These are phyloP conservation scores for Mormyrus hasselquistii DNA, from an alignment of 2,797 vertebrate genomes.

Conservation along the genomic window DNA sequence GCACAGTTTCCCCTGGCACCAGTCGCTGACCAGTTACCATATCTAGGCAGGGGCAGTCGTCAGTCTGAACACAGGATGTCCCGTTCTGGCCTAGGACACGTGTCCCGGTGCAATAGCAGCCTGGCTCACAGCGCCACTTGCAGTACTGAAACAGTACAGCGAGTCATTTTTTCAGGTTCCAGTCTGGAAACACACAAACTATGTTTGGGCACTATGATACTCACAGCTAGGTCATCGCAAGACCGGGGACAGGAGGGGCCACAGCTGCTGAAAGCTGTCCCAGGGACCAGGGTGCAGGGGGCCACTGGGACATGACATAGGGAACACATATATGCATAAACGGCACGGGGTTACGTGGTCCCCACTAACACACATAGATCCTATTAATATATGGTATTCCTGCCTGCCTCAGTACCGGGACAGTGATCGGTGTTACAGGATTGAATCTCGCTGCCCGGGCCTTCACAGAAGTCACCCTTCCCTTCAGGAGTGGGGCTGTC, in stretches of 20 bases:
- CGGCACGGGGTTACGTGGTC: background rate
- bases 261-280: slow-evolving; percentile 69
- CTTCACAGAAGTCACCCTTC: slow-evolving; percentile 76
- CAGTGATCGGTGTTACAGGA: slow-evolving; percentile 66
- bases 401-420: slow-evolving; percentile 55
- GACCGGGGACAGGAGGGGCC: slow-evolving; percentile 78
- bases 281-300: slow-evolving; percentile 63
- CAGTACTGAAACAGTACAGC: slow-evolving; percentile 57
- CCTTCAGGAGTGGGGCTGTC: slow-evolving; percentile 64
- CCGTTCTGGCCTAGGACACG: slow-evolving; percentile 65
- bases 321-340: background rate
- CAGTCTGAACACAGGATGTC: slow-evolving; percentile 57
- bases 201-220: slow-evolving; percentile 30
- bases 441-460: slow-evolving; percentile 58
- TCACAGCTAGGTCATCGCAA: slow-evolving; percentile 77
- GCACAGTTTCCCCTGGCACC: slow-evolving; percentile 46
- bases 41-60: slow-evolving; percentile 70
- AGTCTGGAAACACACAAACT: background rate
- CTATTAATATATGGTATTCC: background rate
- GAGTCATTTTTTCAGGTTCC: background rate
- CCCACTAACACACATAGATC: background rate
- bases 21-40: slow-evolving; percentile 55
- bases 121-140: slow-evolving; percentile 72
- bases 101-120: slow-evolving; percentile 77
- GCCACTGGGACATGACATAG: slow-evolving; percentile 47